Percentiles rank a stretch among this genome's conserved stretches.
These are phyloP conservation scores for Hydractinia echinata DNA, from an alignment of 30 jellyfish, hydroid and myxozoan genomes.

Conservation along the genomic window DNA sequence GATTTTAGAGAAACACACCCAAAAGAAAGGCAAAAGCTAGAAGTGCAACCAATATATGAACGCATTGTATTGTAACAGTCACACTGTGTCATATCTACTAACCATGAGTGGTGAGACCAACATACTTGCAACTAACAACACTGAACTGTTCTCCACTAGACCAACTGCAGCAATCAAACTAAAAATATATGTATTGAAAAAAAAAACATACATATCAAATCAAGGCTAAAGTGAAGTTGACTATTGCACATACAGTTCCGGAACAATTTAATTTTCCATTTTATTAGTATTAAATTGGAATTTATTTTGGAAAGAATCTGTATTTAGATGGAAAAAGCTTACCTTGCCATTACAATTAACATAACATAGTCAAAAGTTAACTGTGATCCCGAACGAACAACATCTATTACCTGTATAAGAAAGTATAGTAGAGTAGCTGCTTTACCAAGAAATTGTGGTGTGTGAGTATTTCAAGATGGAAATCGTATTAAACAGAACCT, in stretches of 20 bases:
- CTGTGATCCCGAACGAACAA: slow-evolving; percentile 25
- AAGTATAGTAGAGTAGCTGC: too few relatives aligned
- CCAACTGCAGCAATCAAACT: slow-evolving; percentile 41
- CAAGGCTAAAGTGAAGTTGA: too few relatives aligned
- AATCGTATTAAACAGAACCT: too few relatives aligned
- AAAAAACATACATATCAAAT: too few relatives aligned
- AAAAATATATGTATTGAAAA: not conserved
- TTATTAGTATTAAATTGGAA: not conserved
- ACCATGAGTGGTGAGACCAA: slow-evolving; percentile 46
- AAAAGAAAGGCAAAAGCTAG: too few relatives aligned
- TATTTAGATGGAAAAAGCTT: not conserved
- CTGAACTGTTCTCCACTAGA: slow-evolving; percentile 34
- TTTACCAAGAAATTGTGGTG: too few relatives aligned
- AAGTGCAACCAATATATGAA: too few relatives aligned
- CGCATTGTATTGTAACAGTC: too few relatives aligned
- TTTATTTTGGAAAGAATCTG: not conserved
- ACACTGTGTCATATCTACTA: not conserved
- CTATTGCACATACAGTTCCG: too few relatives aligned
- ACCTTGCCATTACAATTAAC: slow-evolving; percentile 33
- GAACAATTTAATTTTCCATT: too few relatives aligned
- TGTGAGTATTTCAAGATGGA: too few relatives aligned
- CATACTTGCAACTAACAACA: slow-evolving; percentile 36
- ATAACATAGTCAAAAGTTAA: slow-evolving; percentile 33
- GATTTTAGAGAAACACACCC: too few relatives aligned
- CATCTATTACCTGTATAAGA: slow-evolving; percentile 16